A percentile compares a stretch with the other conserved stretches of the same genome.
Conservation (phyloP, 2,797 vertebrate species). For the Myotis daubentonii region DNA sequence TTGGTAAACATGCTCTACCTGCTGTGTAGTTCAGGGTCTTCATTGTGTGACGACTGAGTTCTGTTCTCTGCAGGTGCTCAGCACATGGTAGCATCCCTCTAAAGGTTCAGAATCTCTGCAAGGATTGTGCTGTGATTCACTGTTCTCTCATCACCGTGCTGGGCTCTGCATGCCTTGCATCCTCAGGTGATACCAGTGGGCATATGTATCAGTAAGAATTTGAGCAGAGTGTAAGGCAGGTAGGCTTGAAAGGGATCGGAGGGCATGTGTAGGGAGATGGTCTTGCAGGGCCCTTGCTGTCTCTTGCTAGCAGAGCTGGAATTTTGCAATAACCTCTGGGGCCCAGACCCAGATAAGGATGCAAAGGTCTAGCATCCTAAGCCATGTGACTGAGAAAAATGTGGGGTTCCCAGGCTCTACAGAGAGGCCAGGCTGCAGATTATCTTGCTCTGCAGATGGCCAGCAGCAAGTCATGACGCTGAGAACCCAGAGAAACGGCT, state of each 20-base stretch:
- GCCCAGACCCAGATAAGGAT: neutral
- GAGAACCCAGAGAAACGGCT: neutral
- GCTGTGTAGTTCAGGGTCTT: neutral
- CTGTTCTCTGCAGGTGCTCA: neutral
- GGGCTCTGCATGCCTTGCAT: neutral
- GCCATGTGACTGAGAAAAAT: neutral
- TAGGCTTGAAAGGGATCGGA: neutral
- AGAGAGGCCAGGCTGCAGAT: neutral
- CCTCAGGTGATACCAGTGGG: neutral
- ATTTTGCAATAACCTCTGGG: neutral
- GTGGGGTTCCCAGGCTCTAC: neutral
- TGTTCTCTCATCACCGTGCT: neutral
- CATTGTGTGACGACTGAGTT: neutral
- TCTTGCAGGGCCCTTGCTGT: neutral
- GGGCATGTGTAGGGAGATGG: neutral
- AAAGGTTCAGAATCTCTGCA: neutral
- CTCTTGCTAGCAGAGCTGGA: neutral
- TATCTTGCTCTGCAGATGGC: neutral
- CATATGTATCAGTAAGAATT: neutral
- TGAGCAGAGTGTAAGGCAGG: neutral
- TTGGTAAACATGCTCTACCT: neutral
- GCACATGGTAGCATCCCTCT: too few species aligned
- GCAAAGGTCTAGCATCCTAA: neutral
- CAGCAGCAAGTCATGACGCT: neutral
- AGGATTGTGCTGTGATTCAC: neutral